Percentiles rank a stretch among this genome's conserved stretches.
Conservation (phyloP, 2,797 vertebrate species). For the Eulemur rubriventer region DNA sequence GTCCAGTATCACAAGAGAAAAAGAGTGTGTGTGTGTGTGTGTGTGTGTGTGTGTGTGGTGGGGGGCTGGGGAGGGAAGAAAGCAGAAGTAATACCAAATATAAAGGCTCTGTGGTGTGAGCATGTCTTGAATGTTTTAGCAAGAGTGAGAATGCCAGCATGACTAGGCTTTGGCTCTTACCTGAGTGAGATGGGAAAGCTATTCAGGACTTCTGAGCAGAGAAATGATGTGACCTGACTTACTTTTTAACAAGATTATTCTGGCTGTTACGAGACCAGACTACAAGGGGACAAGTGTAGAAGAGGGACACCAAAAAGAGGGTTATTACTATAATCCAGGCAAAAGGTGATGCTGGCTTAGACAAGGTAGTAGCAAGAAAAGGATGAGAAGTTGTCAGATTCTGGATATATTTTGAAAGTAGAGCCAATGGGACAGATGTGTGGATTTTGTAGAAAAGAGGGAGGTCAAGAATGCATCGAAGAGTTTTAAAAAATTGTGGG, state of each 20-base stretch:
- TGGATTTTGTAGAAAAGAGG: not conserved
- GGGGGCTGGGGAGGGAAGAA: not conserved
- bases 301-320: not conserved
- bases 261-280: not conserved
- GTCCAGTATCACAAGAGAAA: not conserved
- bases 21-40: not conserved
- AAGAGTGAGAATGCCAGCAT: not conserved
- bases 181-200: not conserved
- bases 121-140: not conserved
- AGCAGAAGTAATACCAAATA: not conserved
- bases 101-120: not conserved
- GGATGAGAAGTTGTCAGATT: not conserved
- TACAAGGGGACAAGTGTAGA: not conserved
- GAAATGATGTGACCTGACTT: not conserved
- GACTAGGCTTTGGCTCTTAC: not conserved
- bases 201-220: slow-evolving; percentile 37
- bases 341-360: slow-evolving; percentile 25
- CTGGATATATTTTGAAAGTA: not conserved
- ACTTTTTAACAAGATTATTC: slow-evolving; percentile 11
- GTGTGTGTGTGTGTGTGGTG: not conserved
- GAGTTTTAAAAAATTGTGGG: not conserved
- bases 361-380: not conserved
- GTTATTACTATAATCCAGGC: not conserved
- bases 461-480: not conserved
- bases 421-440: not conserved